Conservation (phyloP, 30 jellyfish, hydroid and myxozoan species). For the Pelagia noctiluca region DNA sequence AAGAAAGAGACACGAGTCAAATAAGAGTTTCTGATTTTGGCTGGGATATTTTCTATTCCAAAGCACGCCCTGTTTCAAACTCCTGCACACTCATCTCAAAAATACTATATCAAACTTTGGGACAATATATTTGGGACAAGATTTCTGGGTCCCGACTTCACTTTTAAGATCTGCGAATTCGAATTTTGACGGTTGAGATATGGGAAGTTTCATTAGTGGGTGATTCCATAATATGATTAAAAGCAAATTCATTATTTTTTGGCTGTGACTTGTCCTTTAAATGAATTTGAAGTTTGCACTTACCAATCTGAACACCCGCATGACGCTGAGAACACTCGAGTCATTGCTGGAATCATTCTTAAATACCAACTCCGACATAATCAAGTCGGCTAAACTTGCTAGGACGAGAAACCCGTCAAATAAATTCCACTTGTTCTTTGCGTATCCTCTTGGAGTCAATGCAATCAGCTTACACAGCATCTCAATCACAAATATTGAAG, state of each 20-base stretch:
- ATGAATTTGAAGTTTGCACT: slow-evolving; percentile 42
- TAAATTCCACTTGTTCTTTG: slow-evolving; percentile 93
- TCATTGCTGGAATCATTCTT: slow-evolving; percentile 51
- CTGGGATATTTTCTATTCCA: neutral
- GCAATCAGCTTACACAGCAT: slow-evolving; percentile 90
- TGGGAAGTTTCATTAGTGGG: too few relatives aligned
- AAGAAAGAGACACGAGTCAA: neutral
- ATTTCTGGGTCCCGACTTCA: too few relatives aligned
- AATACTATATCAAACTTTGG: too few relatives aligned
- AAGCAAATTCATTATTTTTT: too few relatives aligned
- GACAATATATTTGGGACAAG: too few relatives aligned
- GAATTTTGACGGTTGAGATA: too few relatives aligned
- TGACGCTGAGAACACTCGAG: slow-evolving; percentile 78
- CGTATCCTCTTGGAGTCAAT: slow-evolving; percentile 93
- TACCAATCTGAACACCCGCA: slow-evolving; percentile 97
- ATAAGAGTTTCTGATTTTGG: neutral
- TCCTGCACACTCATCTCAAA: too few relatives aligned
- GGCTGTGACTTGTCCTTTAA: too few relatives aligned
- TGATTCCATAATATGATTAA: too few relatives aligned
- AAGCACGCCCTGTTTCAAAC: neutral
- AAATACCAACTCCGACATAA: slow-evolving; percentile 61
- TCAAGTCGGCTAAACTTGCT: slow-evolving; percentile 88
- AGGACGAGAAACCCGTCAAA: slow-evolving; percentile 94
- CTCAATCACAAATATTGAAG: slow-evolving; percentile 86
- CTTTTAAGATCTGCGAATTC: too few relatives aligned